Conservation (phyloP, 1,140 invertebrate genomes). For the Phymastichus coffea region DNA sequence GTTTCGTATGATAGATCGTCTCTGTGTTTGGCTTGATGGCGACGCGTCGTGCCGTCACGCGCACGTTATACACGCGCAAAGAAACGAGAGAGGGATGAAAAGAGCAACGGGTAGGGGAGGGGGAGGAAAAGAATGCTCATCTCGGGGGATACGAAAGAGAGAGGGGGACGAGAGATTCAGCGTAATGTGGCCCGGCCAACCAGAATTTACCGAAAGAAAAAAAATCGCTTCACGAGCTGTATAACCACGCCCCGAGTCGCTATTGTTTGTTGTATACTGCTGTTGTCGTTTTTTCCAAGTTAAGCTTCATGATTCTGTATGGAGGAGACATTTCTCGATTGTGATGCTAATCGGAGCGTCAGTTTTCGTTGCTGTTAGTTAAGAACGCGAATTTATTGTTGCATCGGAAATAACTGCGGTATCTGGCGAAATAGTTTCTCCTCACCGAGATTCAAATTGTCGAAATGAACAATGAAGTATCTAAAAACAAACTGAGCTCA, state of each 20-base stretch:
- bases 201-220: conserved; percentile 46
- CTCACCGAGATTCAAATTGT: conserved; percentile 32
- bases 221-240: too few species aligned
- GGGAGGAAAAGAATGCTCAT: conserved; percentile 4
- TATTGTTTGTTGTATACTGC: too few species aligned
- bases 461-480: too few species aligned
- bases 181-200: conserved; percentile 45
- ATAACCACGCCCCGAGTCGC: too few species aligned
- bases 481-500: too few species aligned
- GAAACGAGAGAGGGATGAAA: conserved; percentile 30
- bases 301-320: too few species aligned
- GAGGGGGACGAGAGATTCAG: conserved; percentile 16
- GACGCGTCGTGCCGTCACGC: conserved; percentile 34
- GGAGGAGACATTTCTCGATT: too few species aligned
- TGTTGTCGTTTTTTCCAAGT: too few species aligned
- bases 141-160: neutral
- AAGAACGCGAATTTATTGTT: too few species aligned
- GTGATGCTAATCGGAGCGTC: too few species aligned
- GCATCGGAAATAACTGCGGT: too few species aligned
- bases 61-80: neutral
- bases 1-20: conserved; percentile 54
- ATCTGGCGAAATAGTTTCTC: conserved; percentile 43
- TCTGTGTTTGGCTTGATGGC: conserved; percentile 44
- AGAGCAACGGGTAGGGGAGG: neutral
- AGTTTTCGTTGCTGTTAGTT: too few species aligned